Base-by-base conservation (phyloP, 2,888 invertebrate genomes). In the Acanthacorydalis orientalis region DNA sequence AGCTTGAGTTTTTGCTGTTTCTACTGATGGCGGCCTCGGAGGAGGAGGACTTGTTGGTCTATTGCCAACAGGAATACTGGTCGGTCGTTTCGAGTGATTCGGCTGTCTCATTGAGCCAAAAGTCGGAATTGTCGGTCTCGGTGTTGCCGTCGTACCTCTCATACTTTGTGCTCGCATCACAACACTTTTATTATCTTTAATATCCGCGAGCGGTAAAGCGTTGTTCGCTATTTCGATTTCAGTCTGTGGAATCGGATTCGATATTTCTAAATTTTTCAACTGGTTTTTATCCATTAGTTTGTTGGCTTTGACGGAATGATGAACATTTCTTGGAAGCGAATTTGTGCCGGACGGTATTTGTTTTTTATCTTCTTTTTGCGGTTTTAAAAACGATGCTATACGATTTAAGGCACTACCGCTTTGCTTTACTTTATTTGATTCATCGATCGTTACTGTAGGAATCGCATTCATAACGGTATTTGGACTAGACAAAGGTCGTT, bases 41-140 rank as follows among this genome's bases (percentile, higher is more conserved):
- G 87, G 86, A 0, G 83, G 83, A 0, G 85, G 83, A 23, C 78
- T 78, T 40, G 82, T 84, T 0, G 87, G 87, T 35, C 88, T 68
- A 1, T 70, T 72, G 10, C 70, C 71, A 0, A 74, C 69, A 0
- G 80, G 78, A 7, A 85, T 78, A 51, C 88, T 88, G 16, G 83
- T 70, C 0, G 89, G 88, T 45, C 90, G 69, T 15, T 79, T 79
- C 0, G 66, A 65, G 1, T 72, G 71, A 0, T 75, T 71, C 0
- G 82, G 70, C 54, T 83, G 79, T 31, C 89, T 69, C 85, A 88
- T 87, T 0, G 88, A 88, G 0, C 88, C 88, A 56, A 88, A 88
- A 32, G 78, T 79, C 51, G 81, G 85, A 33, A 87, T 72, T 0
- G 69, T 67, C 0, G 83, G 78, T 57, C 78, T 73, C 12, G 69